Evolutionary conservation across 2,113 vertebrate genomes (phyloP).

Genomic region (Chamaetylas fuelleborni): DNA sequence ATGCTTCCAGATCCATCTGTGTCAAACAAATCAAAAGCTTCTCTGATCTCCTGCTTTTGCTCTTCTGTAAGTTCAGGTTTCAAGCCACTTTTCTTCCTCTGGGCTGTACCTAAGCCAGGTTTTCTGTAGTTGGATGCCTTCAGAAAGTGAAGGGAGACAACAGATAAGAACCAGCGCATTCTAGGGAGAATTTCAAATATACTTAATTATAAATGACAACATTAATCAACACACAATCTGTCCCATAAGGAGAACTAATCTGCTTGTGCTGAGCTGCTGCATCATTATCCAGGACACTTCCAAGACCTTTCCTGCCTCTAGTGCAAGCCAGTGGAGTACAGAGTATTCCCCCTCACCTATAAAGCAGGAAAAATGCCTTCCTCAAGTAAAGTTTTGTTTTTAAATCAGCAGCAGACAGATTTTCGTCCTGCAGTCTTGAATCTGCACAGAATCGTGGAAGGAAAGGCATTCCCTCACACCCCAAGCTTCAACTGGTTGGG

Average conservation of each 20-base stretch:
- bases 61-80: slow-evolving; percentile 87
- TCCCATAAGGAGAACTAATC: neutral
- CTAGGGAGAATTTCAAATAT: neutral
- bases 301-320: neutral
- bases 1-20: slow-evolving; percentile 88
- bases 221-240: neutral
- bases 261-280: neutral
- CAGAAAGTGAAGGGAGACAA: slow-evolving; percentile 11
- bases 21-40: slow-evolving; percentile 93
- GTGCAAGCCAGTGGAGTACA: neutral
- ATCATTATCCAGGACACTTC: neutral
- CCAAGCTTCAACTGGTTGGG: neutral
- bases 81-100: slow-evolving; percentile 75
- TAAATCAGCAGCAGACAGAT: neutral
- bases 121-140: slow-evolving; percentile 83
- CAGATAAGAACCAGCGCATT: neutral
- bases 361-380: neutral
- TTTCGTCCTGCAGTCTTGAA: neutral
- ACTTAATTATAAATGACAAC: neutral
- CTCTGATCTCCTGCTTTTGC: slow-evolving; percentile 90
- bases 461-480: neutral
- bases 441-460: neutral
- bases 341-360: rapidly evolving
- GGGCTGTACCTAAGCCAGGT: slow-evolving; percentile 56
- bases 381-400: neutral